Evolutionary conservation across 2,797 vertebrate species (phyloP), one percentile per base, ranked within the genome.

Genomic region (Fringilla coelebs): DNA sequence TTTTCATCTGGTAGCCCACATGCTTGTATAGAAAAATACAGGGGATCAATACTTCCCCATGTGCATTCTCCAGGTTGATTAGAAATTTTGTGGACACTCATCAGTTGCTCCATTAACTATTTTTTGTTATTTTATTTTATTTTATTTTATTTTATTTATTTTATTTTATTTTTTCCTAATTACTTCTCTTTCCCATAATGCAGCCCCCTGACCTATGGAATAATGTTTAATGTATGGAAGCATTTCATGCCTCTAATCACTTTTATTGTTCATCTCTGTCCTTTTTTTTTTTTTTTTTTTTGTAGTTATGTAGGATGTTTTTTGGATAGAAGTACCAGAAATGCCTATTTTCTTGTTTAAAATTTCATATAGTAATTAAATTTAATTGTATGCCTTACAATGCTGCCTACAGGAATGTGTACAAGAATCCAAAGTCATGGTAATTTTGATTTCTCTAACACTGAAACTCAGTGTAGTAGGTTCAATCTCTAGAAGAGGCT

Each of bases 291-390:
- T 75, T 76, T 36, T 48, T 55, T 75, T 22, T 43, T 73, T 57
- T 57, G 1, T 21, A 45, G 31, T 68, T 72, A 26, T 8, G 1
- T 17, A 38, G 2, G 26, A 31, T 34, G 11, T 3, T 85, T 79
- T 82, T 87, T 60, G 12, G 26, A 55, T 16, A 70, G 45, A 73
- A 76, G 28, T 84, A 63, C 3, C 4, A 96, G 63, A 94, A 92
- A 79, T 63, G 8, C 5, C 12, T 85, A n/a, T 28, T 83, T 74
- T 41, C 14, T 68, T 73, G 25, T 63, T 31, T 66, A 71, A 87
- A 98, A 78, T 90, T 94, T 93, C 96, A 96, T 96, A 89, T 82
- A 90, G 90, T 96, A 97, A 98, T 97, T 96, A 95, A 97, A 97
- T 97, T 97, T 97, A 97, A 76, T 75, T 68, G 92, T 95, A 97